Base-by-base conservation (phyloP, 2,888 invertebrate genomes). In the Napeogenes sylphis region DNA sequence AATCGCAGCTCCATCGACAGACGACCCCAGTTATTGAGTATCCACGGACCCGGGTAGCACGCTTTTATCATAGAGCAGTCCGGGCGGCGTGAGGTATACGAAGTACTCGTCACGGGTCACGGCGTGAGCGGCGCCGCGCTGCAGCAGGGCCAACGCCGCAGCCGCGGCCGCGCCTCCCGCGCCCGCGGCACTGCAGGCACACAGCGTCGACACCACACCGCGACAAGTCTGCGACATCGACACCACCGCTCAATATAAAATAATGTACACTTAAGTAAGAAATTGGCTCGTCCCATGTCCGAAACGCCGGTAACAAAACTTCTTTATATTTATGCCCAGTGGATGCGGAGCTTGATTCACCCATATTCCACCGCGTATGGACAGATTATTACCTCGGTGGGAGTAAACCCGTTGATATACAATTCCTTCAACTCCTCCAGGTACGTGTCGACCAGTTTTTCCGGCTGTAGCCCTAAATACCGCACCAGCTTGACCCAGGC, bases 51-150 rank as follows among this genome's bases (percentile, higher is more conserved):
- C 90, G 0, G 90, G 90, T 68, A 90, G 82, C 0, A 82, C 74
- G 69, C 94, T 94, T 87, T 96, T 98, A 85, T 99, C 98, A 80
- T 95, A 99, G 0, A 99, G 91, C 77, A 97, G 96, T 3, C 97
- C 98, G 62, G 97, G 96, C 0, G 98, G 97, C 33, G 95, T 97
- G 70, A 95, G 91, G 85, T 84, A 90, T 0, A 84, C 85, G 81
- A 90, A 90, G 81, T 90, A 90, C 74, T 90, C 89, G 75, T 90
- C 92, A 90, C 95, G 92, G 0, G 95, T 94, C 33, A 98, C 93
- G 67, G 92, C 92, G 59, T 94, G 90, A 70, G 97, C 92, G 63
- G 92, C 92, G 0, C 92, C 85, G 76, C 95, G 92, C 60, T 87
- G 91, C 45, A 98, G 89, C 72, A 93, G 90, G 30, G 82, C 81